Percentiles rank a stretch among this genome's conserved stretches.
Conservation (phyloP, 2,797 vertebrate genomes). For the Benthosema pterotum region DNA sequence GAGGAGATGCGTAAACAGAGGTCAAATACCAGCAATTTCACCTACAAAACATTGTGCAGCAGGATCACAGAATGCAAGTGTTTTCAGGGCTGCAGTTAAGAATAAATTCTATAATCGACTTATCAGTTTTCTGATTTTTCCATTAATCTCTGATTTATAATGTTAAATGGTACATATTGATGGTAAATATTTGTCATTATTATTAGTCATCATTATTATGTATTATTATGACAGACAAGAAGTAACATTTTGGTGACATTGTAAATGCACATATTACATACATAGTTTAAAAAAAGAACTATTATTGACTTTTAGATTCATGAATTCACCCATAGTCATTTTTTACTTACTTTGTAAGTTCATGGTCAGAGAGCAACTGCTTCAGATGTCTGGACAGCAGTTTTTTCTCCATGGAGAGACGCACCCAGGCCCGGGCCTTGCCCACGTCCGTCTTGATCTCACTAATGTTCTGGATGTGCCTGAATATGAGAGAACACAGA, state of each 20-base stretch:
- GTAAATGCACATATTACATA: no score
- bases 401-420: slow-evolving; percentile 99
- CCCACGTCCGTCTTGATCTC: slow-evolving; percentile 99
- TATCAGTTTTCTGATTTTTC: no score
- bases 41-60: not conserved
- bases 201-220: no score
- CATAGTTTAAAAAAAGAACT: not conserved
- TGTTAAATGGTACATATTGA: no score
- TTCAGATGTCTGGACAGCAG: slow-evolving; percentile 96
- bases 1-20: slow-evolving; percentile 21
- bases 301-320: not conserved
- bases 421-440: slow-evolving; percentile 97
- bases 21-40: not conserved
- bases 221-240: no score
- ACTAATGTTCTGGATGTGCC: slow-evolving; percentile 97
- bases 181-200: no score
- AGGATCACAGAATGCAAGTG: no score
- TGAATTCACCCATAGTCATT: not conserved
- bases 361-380: slow-evolving; percentile 94
- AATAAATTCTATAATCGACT: no score
- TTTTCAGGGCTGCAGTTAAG: no score
- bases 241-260: no score
- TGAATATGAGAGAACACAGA: slow-evolving; percentile 53
- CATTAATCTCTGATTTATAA: no score
- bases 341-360: slow-evolving; percentile 92